These are phyloP conservation scores for Trichomalopsis sarcophagae DNA, from an alignment of 1,140 invertebrate species.

Conservation along the genomic window DNA sequence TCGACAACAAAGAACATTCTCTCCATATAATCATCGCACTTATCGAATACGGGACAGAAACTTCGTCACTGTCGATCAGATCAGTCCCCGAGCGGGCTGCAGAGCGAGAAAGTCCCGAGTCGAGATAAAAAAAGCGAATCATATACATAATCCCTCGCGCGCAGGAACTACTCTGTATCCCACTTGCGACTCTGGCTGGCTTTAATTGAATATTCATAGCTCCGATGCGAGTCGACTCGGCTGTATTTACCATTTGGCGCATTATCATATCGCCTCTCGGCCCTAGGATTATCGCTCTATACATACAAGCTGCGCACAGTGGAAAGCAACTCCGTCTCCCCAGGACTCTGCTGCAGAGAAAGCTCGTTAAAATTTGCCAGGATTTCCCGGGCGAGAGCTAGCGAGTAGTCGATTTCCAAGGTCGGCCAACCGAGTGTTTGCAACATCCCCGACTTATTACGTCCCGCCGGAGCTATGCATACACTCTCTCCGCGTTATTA, in stretches of 20 bases:
- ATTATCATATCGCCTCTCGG: slow-evolving; percentile 50
- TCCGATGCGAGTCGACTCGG: neutral
- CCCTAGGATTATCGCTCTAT: neutral
- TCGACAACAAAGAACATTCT: neutral
- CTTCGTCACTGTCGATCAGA: neutral
- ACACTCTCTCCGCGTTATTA: neutral
- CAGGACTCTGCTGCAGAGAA: neutral
- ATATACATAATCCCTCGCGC: neutral
- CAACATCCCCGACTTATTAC: slow-evolving; percentile 36
- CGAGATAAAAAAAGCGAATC: neutral
- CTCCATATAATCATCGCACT: neutral
- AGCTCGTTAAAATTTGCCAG: slow-evolving; percentile 49
- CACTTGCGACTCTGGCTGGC: neutral
- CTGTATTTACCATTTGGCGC: slow-evolving; percentile 54
- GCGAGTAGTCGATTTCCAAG: neutral
- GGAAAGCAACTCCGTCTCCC: neutral
- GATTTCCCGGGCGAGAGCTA: slow-evolving; percentile 10
- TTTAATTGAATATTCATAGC: slow-evolving; percentile 60
- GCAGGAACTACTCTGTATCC: neutral
- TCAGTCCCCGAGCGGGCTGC: neutral
- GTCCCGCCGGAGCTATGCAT: slow-evolving; percentile 8
- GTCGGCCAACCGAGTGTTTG: neutral
- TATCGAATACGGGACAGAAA: neutral
- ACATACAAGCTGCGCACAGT: neutral
- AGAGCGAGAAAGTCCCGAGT: neutral